These are phyloP conservation scores for Callospermophilus lateralis DNA, from an alignment of 2,113 vertebrate genomes.

Conservation along the genomic window DNA sequence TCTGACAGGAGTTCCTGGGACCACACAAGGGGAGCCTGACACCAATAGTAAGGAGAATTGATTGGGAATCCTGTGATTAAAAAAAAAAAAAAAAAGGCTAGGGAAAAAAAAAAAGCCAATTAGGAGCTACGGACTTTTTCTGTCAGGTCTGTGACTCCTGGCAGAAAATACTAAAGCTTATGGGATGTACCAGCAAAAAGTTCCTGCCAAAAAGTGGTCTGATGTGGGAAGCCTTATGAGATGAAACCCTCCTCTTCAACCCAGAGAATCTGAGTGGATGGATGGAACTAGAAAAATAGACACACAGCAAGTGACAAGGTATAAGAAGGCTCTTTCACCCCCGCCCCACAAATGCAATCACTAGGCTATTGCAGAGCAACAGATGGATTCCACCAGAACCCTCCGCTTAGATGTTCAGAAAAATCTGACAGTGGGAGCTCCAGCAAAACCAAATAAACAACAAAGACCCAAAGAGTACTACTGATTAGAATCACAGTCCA, in stretches of 20 bases:
- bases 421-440: background rate
- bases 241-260: background rate
- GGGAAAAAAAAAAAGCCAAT: background rate
- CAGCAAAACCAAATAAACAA: background rate
- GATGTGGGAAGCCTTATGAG: background rate
- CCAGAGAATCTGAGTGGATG: background rate
- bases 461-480: background rate
- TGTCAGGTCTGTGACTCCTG: background rate
- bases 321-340: background rate
- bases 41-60: background rate
- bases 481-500: background rate
- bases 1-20: too few relatives aligned
- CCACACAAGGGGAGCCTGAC: background rate
- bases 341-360: background rate
- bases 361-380: background rate
- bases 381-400: background rate
- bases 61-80: background rate
- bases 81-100: too few relatives aligned
- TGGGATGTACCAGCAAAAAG: background rate
- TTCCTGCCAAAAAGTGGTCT: background rate
- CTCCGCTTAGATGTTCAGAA: background rate
- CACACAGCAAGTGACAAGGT: background rate
- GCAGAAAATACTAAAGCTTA: background rate
- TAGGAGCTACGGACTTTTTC: background rate
- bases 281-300: background rate